These are phyloP conservation scores for Yponomeuta sedellus DNA, from an alignment of 2,888 invertebrate species.

Conservation along the genomic window DNA sequence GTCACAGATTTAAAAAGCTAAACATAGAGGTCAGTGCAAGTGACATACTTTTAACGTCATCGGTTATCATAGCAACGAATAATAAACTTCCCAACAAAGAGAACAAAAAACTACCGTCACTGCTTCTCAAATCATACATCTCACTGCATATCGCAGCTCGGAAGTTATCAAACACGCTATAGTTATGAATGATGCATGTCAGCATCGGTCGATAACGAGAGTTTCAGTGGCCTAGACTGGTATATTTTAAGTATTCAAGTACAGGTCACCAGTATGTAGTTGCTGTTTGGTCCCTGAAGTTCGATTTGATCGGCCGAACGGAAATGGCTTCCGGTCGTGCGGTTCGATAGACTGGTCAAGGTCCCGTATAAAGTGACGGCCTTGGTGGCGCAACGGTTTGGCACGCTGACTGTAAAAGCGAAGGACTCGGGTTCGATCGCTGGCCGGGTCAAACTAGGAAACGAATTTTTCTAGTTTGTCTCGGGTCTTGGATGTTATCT, in stretches of 20 bases:
- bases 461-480: no score
- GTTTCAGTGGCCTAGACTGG: background rate
- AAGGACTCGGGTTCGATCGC: no score
- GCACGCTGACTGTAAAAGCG: no score
- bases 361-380: background rate
- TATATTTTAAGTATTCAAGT: background rate
- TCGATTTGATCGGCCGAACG: constrained; percentile 9
- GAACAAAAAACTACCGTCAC: background rate
- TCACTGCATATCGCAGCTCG: background rate
- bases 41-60: background rate
- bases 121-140: background rate
- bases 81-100: background rate
- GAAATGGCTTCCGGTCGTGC: constrained; percentile 23
- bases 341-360: background rate
- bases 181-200: background rate
- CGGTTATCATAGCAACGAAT: background rate
- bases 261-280: background rate
- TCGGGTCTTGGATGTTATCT: no score
- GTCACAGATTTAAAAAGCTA: no score
- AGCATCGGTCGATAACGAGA: background rate
- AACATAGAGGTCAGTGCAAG: no score
- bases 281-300: background rate
- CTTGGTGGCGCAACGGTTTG: no score
- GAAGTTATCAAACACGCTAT: background rate
- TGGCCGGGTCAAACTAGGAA: no score